Base-by-base conservation (phyloP, 2,797 vertebrate genomes). In the Hyperoplus lanceolatus region DNA sequence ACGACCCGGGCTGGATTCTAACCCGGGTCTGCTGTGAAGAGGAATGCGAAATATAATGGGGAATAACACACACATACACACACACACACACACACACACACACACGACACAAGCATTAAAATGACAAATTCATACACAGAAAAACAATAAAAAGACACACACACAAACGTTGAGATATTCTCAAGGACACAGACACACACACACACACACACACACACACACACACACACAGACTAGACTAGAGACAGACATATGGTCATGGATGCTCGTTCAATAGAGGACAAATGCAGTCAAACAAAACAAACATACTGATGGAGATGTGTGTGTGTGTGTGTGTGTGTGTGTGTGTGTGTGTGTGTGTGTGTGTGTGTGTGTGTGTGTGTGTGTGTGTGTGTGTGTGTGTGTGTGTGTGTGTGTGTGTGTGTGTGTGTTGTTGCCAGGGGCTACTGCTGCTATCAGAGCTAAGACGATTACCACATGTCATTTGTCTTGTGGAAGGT, bases 401-500 rank as follows among this genome's bases (percentile, higher is more conserved):
- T 56, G 55, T 57, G 69, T 15, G 39, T 50, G 75, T 65, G 46
- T 42, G 70, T 70, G 57, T 56, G 70, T 71, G 60, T 68, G 68
- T 50, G 50, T 55, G 50, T 48, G 70, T 58, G 65, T 10, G 1
- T 21, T 14, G 42, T 66, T 67, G 81, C 87, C 77, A 42, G 75
- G 64, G 92, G 93, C 92, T 70, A 83, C 78, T 38, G 87, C 85
- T 76, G 86, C 93, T 94, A 94, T 94, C 94, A 89, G 84, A 92
- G 83, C 92, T 93, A 92, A 92, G 89, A 94, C 90, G 90, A 94
- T 94, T 93, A 95, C 89, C 88, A 86, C 89, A 86, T 77, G 77
- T 94, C 93, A 91, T 96, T 95, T 95, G 93, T 95, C 94, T 95
- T 94, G 91, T 89, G 91, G 93, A 92, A 93, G 92, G 92, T 92